These are phyloP conservation scores for Tachystola acroxantha DNA, from an alignment of 2,888 invertebrate genomes.

Conservation along the genomic window DNA sequence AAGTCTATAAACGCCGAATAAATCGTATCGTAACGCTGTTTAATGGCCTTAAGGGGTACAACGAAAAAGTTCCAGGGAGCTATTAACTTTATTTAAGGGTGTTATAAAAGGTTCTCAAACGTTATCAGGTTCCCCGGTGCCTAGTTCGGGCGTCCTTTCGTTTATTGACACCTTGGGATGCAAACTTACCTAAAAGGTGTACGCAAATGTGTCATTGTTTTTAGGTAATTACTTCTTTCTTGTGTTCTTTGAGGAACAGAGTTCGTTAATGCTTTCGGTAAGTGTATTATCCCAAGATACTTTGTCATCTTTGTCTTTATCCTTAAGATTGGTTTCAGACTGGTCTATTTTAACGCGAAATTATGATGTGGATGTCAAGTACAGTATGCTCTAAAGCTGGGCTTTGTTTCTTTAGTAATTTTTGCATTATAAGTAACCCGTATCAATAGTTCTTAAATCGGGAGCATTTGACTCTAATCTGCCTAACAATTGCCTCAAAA, in stretches of 20 bases:
- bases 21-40: slow-evolving; percentile 65
- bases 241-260: neutral
- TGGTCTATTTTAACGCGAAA: too few relatives aligned
- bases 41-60: slow-evolving; percentile 68
- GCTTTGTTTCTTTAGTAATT: too few relatives aligned
- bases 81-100: slow-evolving; percentile 75
- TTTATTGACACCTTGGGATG: slow-evolving; percentile 51
- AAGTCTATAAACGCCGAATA: slow-evolving; percentile 68
- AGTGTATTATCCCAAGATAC: too few relatives aligned
- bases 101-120: slow-evolving; percentile 70
- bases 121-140: slow-evolving; percentile 64
- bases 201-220: slow-evolving; percentile 3
- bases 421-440: too few relatives aligned
- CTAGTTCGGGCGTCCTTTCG: slow-evolving; percentile 50
- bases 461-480: too few relatives aligned
- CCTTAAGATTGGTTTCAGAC: too few relatives aligned
- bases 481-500: too few relatives aligned
- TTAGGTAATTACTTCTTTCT: neutral
- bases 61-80: slow-evolving; percentile 68
- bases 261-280: neutral
- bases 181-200: neutral
- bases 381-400: too few relatives aligned
- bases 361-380: too few relatives aligned
- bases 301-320: neutral
- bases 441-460: too few relatives aligned